Conservation (phyloP, 2,797 vertebrate genomes). For the Limnodromus scolopaceus region DNA sequence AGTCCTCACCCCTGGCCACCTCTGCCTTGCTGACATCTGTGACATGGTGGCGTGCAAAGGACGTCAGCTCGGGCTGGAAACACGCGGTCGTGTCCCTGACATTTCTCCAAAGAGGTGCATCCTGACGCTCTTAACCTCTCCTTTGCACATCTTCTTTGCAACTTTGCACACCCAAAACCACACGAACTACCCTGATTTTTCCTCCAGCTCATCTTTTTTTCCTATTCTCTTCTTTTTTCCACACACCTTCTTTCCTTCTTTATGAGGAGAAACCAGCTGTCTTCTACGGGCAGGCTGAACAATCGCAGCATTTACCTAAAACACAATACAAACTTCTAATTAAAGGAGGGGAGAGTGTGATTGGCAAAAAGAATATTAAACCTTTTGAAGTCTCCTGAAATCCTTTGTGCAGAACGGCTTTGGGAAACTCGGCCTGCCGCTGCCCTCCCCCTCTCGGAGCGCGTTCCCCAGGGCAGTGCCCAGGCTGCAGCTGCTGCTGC, state of each 20-base stretch:
- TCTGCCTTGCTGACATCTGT: neutral
- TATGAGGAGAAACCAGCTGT: neutral
- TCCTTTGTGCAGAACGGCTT: slow-evolving; percentile 44
- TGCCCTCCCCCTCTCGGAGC: slow-evolving; percentile 41
- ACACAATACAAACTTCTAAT: neutral
- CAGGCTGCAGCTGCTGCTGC: slow-evolving; percentile 55
- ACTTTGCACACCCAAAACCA: neutral
- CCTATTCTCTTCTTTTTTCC: neutral
- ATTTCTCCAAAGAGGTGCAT: neutral
- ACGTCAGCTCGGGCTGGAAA: accelerated
- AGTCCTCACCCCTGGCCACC: neutral
- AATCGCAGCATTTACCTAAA: neutral
- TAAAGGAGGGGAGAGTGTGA: neutral
- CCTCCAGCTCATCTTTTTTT: neutral
- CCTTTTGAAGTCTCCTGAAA: neutral
- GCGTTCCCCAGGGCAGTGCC: slow-evolving; percentile 57
- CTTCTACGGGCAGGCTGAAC: neutral
- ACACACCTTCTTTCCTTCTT: neutral
- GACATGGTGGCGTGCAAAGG: accelerated
- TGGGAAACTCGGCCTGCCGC: neutral
- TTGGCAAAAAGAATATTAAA: neutral
- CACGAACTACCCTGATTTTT: accelerated
- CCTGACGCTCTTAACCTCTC: neutral
- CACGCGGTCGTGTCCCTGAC: accelerated
- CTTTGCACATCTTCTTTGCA: neutral